phyloP scores from a whole-genome alignment of 2,797 vertebrate genomes.

The Enteromius thamalakanensis region DNA sequence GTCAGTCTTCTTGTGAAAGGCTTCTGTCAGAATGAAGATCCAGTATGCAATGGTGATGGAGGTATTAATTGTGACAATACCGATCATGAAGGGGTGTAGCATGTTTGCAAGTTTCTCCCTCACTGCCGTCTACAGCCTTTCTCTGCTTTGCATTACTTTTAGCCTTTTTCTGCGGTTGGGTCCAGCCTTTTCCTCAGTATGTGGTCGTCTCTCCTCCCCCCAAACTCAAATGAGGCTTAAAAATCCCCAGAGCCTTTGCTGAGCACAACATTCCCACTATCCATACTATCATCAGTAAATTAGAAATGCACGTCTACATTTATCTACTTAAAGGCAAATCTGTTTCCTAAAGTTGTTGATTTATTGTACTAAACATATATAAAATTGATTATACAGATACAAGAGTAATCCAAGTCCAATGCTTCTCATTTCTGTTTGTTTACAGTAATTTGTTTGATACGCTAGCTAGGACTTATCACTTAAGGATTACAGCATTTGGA shows the following conservation, averaged over 20 bases:
- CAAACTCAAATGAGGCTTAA: constrained; percentile 6
- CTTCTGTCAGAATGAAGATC: constrained; percentile 63
- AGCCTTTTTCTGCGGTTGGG: not conserved
- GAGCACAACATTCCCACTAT: not conserved
- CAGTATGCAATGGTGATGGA: constrained; percentile 66
- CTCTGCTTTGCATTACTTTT: constrained; percentile 9
- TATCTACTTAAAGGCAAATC: not conserved
- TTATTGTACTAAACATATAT: not conserved
- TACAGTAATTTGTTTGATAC: not conserved
- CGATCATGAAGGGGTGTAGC: constrained; percentile 66
- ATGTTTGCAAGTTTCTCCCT: constrained; percentile 44
- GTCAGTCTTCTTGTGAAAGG: constrained; percentile 56
- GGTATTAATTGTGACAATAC: constrained; percentile 63
- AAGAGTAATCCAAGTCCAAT: not conserved
- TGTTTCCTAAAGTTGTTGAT: not conserved
- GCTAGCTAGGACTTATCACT: not conserved
- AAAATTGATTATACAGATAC: not conserved
- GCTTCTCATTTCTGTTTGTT: not conserved
- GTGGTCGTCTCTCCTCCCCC: constrained; percentile 39
- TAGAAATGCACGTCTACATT: not conserved
- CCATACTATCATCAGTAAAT: constrained; percentile 10
- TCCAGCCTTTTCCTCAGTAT: constrained; percentile 15
- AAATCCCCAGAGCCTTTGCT: constrained; percentile 22
- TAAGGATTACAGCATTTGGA: constrained; percentile 10
- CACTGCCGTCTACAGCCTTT: not conserved